Base-by-base conservation (phyloP, 2,797 vertebrate species). In the Nannoperca obscura region DNA sequence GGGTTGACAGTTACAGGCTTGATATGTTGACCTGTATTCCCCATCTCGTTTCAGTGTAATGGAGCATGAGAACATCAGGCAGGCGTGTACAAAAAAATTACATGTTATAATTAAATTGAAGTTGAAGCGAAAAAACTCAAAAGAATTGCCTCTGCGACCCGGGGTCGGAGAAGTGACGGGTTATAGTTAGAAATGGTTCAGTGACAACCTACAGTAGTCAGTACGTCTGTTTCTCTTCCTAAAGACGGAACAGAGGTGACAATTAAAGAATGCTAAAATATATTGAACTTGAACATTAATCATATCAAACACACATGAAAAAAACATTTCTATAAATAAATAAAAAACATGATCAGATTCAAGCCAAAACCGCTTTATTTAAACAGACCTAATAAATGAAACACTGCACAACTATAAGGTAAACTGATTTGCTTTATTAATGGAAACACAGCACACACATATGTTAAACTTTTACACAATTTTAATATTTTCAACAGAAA, bases 51-150 rank as follows among this genome's bases (percentile, higher is more conserved):
- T 80, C 36, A 14, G 34, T 38, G 22, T 74, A 69, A 66, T 70
- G 38, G 47, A 64, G 49, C 38, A 27, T 1, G 69, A 76, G 64
- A 68, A 5, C 12, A 36, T 57, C 71, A 52, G 44, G 19, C 54
- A 19, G 15, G 63, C 54, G 34, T 36, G 17, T 44, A 72, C 80
- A 81, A 76, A 71, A 74, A 65, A 63, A 86, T 86, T 22, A 73
- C 49, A 69, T 20, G 68, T n/a, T 69, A 55, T 80, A 73, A 85
- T 80, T 82, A 30, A 27, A 84, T 76, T 78, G 11, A 53, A 69
- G 32, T 78, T n/a, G 57, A 83, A 57, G 65, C 13, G 2, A 4
- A 71, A 50, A 72, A 64, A 66, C 17, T 78, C n/a, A 42, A 38
- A 66, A 65, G 24, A 68, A 57, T 38, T 58, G 52, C 50, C 67